phyloP scores from a whole-genome alignment of 2,797 vertebrate species.

The Perodicticus potto region DNA sequence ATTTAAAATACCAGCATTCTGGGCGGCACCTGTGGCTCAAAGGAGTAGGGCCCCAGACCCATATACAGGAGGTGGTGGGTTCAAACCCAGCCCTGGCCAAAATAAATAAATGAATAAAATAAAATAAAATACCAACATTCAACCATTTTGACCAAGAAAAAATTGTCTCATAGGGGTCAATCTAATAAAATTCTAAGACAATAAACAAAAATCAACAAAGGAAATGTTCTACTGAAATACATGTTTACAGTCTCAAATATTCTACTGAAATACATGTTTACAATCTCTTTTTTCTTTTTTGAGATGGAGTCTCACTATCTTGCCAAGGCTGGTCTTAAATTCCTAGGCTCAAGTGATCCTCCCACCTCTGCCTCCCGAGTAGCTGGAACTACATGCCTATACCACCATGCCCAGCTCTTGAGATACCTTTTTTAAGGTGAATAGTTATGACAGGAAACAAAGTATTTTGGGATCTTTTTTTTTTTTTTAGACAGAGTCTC shows the following conservation, averaged over 20 bases:
- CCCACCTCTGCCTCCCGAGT: not conserved
- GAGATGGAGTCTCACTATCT: not conserved
- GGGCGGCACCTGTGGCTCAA: too few relatives aligned
- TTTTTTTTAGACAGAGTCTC: too few relatives aligned
- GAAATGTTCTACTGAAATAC: conserved; percentile 12
- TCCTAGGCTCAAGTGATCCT: not conserved
- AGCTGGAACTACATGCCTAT: not conserved
- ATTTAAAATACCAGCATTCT: not conserved
- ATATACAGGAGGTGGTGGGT: too few relatives aligned
- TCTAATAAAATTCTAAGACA: conserved; percentile 38
- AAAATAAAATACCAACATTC: too few relatives aligned
- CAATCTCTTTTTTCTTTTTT: not conserved
- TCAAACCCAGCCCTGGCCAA: too few relatives aligned
- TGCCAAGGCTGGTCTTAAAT: not conserved
- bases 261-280: too few relatives aligned
- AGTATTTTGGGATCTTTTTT: not conserved
- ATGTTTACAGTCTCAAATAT: conserved; percentile 45
- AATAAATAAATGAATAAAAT: too few relatives aligned
- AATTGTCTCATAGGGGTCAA: not conserved
- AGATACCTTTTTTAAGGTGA: not conserved
- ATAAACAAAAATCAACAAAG: conserved; percentile 53
- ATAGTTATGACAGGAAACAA: conserved; percentile 3
- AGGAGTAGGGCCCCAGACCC: too few relatives aligned
- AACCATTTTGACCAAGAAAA: conserved; percentile 20
- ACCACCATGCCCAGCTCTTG: not conserved